Conservation (phyloP, 23 tunicate genomes). For the Botrylloides violaceus region DNA sequence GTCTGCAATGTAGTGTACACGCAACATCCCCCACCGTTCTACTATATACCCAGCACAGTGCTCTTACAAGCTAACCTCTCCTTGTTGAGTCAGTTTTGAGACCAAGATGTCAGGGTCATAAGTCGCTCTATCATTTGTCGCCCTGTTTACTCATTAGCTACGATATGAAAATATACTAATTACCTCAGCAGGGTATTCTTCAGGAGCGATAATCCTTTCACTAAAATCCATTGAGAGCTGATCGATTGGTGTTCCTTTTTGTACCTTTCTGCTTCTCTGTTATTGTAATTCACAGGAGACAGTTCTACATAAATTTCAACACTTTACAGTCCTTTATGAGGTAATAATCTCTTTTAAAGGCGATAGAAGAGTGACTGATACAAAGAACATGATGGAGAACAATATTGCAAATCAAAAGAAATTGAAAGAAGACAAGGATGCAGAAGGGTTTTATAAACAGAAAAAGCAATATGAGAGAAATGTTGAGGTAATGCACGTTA, state of each 20-base stretch:
- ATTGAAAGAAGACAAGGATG: slow-evolving; percentile 85
- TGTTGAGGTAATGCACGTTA: slow-evolving; percentile 70
- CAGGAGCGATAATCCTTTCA: not conserved
- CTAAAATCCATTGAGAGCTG: not conserved
- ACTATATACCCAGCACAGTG: no score
- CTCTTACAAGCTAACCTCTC: no score
- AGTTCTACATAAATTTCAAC: not conserved
- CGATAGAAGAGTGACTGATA: slow-evolving; percentile 82
- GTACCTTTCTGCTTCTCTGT: no score
- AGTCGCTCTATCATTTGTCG: no score
- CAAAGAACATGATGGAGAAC: slow-evolving; percentile 55
- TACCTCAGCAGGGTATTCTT: slow-evolving; percentile 23
- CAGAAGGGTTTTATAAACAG: slow-evolving; percentile 64
- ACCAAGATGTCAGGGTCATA: no score
- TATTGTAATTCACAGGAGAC: no score
- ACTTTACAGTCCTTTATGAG: not conserved
- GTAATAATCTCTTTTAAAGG: slow-evolving; percentile 12
- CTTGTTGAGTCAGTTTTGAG: no score
- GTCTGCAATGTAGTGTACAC: no score
- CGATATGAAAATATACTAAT: no score
- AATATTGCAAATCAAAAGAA: slow-evolving; percentile 87
- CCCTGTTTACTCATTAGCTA: no score
- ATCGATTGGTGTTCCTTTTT: no score
- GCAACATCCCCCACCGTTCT: no score
- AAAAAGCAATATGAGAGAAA: slow-evolving; percentile 71